phyloP scores from a whole-genome alignment of 2,113 vertebrate genomes.

The Symphodus melops region DNA sequence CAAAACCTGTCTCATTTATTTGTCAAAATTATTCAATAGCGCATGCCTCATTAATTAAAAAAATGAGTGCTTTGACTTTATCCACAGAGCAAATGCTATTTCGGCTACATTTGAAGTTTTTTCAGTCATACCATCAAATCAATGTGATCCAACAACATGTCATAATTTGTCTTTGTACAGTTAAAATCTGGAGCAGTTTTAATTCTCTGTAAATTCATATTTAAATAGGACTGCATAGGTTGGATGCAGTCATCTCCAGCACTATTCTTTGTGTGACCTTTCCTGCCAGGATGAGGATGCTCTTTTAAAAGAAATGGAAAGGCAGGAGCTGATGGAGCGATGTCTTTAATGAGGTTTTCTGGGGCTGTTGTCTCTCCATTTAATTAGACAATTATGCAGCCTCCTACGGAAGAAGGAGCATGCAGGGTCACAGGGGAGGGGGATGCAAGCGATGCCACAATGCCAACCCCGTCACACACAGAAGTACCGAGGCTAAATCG shows the following conservation, averaged over 20 bases:
- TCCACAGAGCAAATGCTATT: neutral
- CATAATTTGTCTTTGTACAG: neutral
- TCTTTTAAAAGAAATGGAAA: slow-evolving; percentile 41
- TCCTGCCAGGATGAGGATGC: slow-evolving; percentile 63
- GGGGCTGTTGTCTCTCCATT: slow-evolving; percentile 67
- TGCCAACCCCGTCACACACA: slow-evolving; percentile 64
- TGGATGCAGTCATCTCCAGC: slow-evolving; percentile 15
- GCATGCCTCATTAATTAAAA: slow-evolving; percentile 66
- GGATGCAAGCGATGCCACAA: slow-evolving; percentile 38
- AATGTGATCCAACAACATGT: slow-evolving; percentile 1
- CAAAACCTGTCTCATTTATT: slow-evolving; percentile 66
- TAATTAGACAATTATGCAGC: slow-evolving; percentile 81
- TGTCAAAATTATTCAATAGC: slow-evolving; percentile 63
- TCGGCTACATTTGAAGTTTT: neutral
- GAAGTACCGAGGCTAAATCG: slow-evolving; percentile 59
- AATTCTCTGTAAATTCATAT: neutral
- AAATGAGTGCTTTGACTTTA: slow-evolving; percentile 35
- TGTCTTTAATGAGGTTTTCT: slow-evolving; percentile 77
- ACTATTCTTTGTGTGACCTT: slow-evolving; percentile 71
- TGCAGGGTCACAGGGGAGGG: slow-evolving; percentile 68
- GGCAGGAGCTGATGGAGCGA: slow-evolving; percentile 67
- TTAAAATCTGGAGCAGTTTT: neutral
- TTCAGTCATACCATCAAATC: neutral
- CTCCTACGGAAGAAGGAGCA: slow-evolving; percentile 61
- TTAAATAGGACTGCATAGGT: slow-evolving; percentile 8